Conservation (phyloP, 2,113 vertebrate species). For the Gyps fulvus region DNA sequence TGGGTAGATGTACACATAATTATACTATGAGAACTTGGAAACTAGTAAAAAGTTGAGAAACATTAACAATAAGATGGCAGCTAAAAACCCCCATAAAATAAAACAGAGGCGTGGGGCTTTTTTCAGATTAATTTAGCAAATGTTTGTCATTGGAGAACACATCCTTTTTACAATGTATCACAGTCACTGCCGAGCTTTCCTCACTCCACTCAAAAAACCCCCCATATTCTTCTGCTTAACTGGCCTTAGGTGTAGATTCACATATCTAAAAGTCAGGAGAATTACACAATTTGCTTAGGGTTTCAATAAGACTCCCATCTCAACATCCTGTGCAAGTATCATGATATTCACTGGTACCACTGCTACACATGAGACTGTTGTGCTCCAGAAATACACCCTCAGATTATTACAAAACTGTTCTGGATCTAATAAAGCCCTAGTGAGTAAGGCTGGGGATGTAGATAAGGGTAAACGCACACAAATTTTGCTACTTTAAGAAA, state of each 20-base stretch:
- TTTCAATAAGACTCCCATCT: neutral
- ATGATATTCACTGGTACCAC: neutral
- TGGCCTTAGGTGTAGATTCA: neutral
- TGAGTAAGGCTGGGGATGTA: neutral
- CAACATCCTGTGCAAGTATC: neutral
- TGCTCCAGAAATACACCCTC: neutral
- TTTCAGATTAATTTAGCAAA: neutral
- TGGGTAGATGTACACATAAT: neutral
- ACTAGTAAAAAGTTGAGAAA: neutral
- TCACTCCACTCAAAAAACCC: neutral
- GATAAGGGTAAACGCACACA: neutral
- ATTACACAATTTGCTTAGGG: neutral
- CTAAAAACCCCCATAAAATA: neutral
- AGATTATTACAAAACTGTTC: neutral
- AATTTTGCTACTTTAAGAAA: neutral
- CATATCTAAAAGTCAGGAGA: neutral
- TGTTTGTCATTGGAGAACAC: neutral
- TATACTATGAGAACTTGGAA: neutral
- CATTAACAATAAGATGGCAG: neutral
- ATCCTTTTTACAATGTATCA: neutral
- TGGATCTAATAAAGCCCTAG: neutral
- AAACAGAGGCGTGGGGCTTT: rapidly evolving
- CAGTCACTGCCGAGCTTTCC: neutral
- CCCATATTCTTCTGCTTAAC: neutral
- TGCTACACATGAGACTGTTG: neutral